Evolutionary conservation across 2,888 invertebrate species (phyloP), one percentile per base, ranked within the genome.

Genomic region (Drosophila robusta): DNA sequence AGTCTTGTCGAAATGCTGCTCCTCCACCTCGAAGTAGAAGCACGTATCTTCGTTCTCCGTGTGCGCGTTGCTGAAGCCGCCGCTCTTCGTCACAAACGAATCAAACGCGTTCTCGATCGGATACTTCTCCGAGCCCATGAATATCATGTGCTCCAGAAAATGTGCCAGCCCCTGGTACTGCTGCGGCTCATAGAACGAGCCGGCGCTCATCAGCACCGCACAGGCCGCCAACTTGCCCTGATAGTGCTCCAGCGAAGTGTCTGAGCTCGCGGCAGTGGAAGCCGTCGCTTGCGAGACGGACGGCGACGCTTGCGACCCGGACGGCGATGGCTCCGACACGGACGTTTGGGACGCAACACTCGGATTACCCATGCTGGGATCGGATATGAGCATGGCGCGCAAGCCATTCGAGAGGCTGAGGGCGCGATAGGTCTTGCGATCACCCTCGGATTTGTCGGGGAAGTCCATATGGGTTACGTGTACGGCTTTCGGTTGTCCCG

Each of bases 71-170:
- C 96, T 95, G 3, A 95, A 95, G 4, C 98, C 98, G 1, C 98
- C 97, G 90, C 95, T 95, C 93, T 95, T 96, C 93, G 95, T 95
- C 11, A 97, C 94, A 80, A 95, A 97, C 0, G 95, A 93, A 92
- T 97, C 97, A 87, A 97, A 96, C 71, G 95, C 95, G 91, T 97
- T 97, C 92, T 98, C 98, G 88, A 93, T 7, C 96, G 97, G 97
- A 91, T 95, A 98, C 90, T 97, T 98, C 89, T 95, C 94, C 79
- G 97, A 97, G 24, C 98, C 98, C 98, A 98, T 98, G 90, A 98
- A 98, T 18, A 98, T 91, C 98, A 98, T 97, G 90, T 97, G 97
- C 87, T 97, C 97, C 3, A 97, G 93, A 91, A 97, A 97, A 91
- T 97, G 97, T 1, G 97, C 96, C 90, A 97, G 91, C 0, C 97